These are phyloP conservation scores for Philaethria dido DNA, from an alignment of 2,888 invertebrate species.

Conservation along the genomic window DNA sequence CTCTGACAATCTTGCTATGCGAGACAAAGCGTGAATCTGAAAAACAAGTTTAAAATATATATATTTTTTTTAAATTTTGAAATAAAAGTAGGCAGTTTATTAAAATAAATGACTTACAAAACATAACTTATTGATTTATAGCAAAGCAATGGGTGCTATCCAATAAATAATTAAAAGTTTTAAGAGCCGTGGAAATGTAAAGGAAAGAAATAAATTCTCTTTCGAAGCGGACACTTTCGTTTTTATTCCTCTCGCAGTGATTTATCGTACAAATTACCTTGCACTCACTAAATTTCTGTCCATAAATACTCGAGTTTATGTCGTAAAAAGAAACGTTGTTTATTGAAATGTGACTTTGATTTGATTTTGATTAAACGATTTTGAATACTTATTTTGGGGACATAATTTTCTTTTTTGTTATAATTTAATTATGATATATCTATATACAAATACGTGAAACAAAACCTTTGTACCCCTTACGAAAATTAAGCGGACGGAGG, in stretches of 20 bases:
- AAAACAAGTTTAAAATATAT: too few species aligned
- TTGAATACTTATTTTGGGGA: background rate
- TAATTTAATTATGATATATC: too few species aligned
- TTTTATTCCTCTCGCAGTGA: conserved; percentile 69
- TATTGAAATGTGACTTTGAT: conserved; percentile 17
- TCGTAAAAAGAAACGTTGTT: conserved; percentile 21
- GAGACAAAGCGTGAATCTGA: too few species aligned
- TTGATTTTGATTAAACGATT: conserved; percentile 18
- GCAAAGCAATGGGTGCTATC: conserved; percentile 64
- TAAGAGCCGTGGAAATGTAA: conserved; percentile 71
- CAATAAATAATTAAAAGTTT: conserved; percentile 79
- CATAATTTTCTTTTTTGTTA: too few species aligned
- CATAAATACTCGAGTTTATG: conserved; percentile 22
- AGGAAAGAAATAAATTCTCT: conserved; percentile 77
- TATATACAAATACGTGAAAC: too few species aligned
- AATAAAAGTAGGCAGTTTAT: background rate
- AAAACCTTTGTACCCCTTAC: too few species aligned
- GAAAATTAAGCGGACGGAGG: too few species aligned
- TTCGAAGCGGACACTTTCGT: conserved; percentile 71
- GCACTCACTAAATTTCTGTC: conserved; percentile 47
- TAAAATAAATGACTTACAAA: background rate
- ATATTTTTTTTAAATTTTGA: too few species aligned
- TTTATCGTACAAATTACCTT: conserved; percentile 63
- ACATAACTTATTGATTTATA: conserved; percentile 31
- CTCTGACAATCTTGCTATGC: too few species aligned